A percentile compares a stretch with the other conserved stretches of the same genome.
These are phyloP conservation scores for Amphimallon solstitiale DNA, from an alignment of 2,888 invertebrate species.

Conservation along the genomic window DNA sequence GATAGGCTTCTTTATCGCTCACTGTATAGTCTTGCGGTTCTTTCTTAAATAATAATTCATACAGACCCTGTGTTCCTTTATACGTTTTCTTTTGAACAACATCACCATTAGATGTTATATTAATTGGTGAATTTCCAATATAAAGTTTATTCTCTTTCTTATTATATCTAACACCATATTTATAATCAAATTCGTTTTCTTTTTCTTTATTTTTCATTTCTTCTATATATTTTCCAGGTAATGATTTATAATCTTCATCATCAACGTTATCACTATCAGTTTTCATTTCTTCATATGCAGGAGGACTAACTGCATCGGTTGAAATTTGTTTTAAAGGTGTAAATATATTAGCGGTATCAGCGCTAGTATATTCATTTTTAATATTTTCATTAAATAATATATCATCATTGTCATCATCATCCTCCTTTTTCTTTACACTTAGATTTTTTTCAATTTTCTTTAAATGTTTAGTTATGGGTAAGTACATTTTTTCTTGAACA, in stretches of 20 bases:
- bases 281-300: not conserved
- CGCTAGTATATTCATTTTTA: not conserved
- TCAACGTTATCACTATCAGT: conserved; percentile 19
- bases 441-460: conserved; percentile 2
- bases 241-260: conserved; percentile 35
- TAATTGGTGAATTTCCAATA: conserved; percentile 33
- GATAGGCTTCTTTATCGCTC: not conserved
- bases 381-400: not conserved
- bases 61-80: conserved; percentile 41
- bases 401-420: not conserved
- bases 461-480: conserved; percentile 17
- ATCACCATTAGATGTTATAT: conserved; percentile 19
- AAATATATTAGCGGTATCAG: too few relatives aligned
- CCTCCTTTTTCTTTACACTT: not conserved
- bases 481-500: conserved; percentile 12
- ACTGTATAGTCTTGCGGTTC: conserved; percentile 31
- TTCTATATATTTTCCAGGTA: conserved; percentile 38
- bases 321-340: too few relatives aligned
- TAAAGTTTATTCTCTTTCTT: not conserved
- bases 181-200: conserved; percentile 38
- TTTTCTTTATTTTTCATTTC: conserved; percentile 27
- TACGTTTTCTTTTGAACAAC: conserved; percentile 25
- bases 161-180: conserved; percentile 41
- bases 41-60: conserved; percentile 42
- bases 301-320: not conserved